A percentile compares a stretch with the other conserved stretches of the same genome.
Evolutionary conservation across 2,797 vertebrate species (phyloP).

Genomic region (Aselliscus stoliczkanus): DNA sequence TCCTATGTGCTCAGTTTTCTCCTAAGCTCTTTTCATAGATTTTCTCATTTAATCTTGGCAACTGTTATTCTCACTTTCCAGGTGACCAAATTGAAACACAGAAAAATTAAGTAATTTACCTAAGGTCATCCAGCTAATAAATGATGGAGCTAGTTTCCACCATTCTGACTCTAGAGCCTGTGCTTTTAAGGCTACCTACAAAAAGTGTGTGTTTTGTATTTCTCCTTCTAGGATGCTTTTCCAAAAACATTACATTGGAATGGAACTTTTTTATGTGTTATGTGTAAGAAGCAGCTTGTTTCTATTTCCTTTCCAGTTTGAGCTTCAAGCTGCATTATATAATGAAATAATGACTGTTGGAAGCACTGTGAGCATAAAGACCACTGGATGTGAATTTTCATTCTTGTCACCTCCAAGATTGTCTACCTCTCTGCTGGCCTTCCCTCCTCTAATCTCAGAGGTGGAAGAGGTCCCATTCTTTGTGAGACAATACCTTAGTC

Average conservation of each 20-base stretch:
- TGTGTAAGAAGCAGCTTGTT: neutral
- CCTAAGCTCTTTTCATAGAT: neutral
- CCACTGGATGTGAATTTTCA: neutral
- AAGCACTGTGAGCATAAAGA: neutral
- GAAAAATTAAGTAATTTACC: constrained; percentile 2
- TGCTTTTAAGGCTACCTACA: neutral
- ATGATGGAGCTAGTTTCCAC: neutral
- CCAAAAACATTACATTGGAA: neutral
- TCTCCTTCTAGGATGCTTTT: neutral
- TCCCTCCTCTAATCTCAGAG: neutral
- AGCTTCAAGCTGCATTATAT: neutral
- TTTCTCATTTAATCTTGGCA: constrained; percentile 25
- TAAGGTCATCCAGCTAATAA: neutral
- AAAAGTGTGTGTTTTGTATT: neutral
- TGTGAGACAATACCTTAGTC: neutral
- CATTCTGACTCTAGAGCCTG: neutral
- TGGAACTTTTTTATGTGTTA: neutral
- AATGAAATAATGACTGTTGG: neutral
- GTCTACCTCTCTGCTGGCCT: neutral
- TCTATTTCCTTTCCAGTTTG: neutral
- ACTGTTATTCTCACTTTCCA: constrained; percentile 11
- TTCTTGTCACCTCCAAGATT: neutral
- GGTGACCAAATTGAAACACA: neutral
- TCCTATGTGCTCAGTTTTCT: neutral
- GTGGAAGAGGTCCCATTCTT: neutral